Base-by-base conservation (phyloP, 1,140 invertebrate species). In the Rhysida immarginata region DNA sequence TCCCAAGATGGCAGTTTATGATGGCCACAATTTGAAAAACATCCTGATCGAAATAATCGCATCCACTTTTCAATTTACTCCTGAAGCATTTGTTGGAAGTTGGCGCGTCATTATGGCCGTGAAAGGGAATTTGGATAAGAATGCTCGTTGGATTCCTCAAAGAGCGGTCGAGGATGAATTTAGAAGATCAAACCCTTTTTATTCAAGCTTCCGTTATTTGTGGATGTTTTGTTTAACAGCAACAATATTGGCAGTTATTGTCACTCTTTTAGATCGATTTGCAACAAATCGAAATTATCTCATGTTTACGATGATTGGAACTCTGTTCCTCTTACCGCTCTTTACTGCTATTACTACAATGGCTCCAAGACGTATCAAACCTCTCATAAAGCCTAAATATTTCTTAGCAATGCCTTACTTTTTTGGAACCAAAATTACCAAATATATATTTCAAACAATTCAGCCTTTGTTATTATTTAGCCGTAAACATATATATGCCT, bases 161-260 rank as follows among this genome's bases (percentile, higher is more conserved):
- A 56, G 66, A 21, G 62, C 62, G 1, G 62, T 68, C 1, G 66
- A 68, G 54, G 65, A 68, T 45, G 61, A 68, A 51, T 66, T 66
- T 53, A 58, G 57, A 54, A 52, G 57, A 1, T 64, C 60, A 23
- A 66, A 66, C 57, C 64, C 64, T 41, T 67, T 66, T 56, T 23
- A 62, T 41, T 66, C 64, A 13, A 65, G 65, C 58, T 58, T 67
- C 11, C 58, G 60, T 49, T 63, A 66, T 59, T 53, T 68, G 26
- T 67, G 66, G 65, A 60, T 61, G 23, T 68, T 65, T 45, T 58
- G 59, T 16, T 2, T 62, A 2, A 62, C 62, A 23, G 60, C 64
- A 8, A 14, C 61, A 5, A 26, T 65, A 2, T 35, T 50, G 35
- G 45, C 59, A 16, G 53, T 26, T 24, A 18, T 18, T 11, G 29